Conservation (phyloP, 92 coral and sea anemone species). For the Galaxea fascicularis region DNA sequence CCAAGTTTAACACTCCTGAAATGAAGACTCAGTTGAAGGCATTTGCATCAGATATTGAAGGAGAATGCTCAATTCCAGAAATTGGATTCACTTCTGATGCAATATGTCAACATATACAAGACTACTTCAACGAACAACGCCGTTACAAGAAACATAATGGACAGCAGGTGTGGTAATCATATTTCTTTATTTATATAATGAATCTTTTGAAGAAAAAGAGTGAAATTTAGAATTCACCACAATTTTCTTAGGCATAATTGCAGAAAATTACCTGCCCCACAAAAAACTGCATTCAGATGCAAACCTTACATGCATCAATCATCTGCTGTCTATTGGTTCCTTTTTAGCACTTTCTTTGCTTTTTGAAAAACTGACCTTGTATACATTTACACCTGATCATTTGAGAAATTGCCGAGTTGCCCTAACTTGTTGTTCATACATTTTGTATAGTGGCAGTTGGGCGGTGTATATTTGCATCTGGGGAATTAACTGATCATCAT, state of each 20-base stretch:
- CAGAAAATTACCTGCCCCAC: no score
- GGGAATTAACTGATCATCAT: conserved; percentile 13
- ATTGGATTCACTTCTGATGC: conserved; percentile 50
- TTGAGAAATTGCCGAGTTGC: conserved; percentile 11
- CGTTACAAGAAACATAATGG: conserved; percentile 45
- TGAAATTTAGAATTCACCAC: no score
- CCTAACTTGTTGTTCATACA: conserved; percentile 19
- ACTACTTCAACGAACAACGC: conserved; percentile 47
- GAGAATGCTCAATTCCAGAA: conserved; percentile 46
- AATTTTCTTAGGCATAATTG: no score
- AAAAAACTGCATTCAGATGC: conserved; percentile 24
- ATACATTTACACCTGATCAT: not conserved
- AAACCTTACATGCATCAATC: conserved; percentile 28
- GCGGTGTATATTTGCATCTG: conserved; percentile 23
- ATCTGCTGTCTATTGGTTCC: conserved; percentile 3
- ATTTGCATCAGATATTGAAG: conserved; percentile 55
- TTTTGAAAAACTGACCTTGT: not conserved
- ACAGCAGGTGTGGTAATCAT: conserved; percentile 20
- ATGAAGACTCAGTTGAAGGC: conserved; percentile 29
- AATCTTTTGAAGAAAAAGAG: not conserved
- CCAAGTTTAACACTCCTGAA: conserved; percentile 53
- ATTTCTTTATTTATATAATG: conserved; percentile 23
- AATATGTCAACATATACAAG: conserved; percentile 49
- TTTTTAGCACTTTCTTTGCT: not conserved
- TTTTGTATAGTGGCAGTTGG: conserved; percentile 31